Evolutionary conservation across 2,797 vertebrate genomes (phyloP), one percentile per base, ranked within the genome.

Genomic region (Merluccius polli): DNA sequence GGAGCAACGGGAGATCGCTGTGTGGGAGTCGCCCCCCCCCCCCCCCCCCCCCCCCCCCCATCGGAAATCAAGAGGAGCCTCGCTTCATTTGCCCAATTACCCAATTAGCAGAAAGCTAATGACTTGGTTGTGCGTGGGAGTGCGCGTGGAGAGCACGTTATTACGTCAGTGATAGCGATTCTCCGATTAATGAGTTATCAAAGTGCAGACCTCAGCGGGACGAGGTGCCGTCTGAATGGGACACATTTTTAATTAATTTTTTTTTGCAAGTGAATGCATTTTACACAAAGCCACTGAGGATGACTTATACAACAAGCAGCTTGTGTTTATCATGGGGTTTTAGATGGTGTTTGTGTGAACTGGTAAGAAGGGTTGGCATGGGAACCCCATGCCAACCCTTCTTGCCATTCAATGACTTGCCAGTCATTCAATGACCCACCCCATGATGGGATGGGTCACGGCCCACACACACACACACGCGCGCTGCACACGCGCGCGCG

Each of bases 81-180:
- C 90, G 86, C 85, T 93, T 93, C 91, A 93, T 93, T 92, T 90
- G 91, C 88, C 92, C 91, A 93, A 94, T 94, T 92, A 92, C 88
- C 91, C 92, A 91, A 94, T 94, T 94, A 94, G 92, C 91, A 91
- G 85, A 89, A 87, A 85, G 92, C 92, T 93, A 93, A 94, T 94
- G 92, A 93, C 92, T 92, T 88, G 89, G 87, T 89, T 93, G 84
- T 92, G 85, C 88, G 89, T 87, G 80, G 32, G 78, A 77, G 59
- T 83, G 81, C 83, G 77, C 81, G 84, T 89, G 85, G 84, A 91
- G 90, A 89, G 90, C 89, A 87, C 78, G 87, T 92, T 92, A 90
- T 82, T n/a, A n/a, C n/a, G 75, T 92, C 92, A 93, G 81, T 75
- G 89, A 92, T 91, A 90, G 83, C 85, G 90, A 92, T 93, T 89